Evolutionary conservation across 2,888 invertebrate genomes (phyloP).

Genomic region (Cataglyphis altisquamis): DNA sequence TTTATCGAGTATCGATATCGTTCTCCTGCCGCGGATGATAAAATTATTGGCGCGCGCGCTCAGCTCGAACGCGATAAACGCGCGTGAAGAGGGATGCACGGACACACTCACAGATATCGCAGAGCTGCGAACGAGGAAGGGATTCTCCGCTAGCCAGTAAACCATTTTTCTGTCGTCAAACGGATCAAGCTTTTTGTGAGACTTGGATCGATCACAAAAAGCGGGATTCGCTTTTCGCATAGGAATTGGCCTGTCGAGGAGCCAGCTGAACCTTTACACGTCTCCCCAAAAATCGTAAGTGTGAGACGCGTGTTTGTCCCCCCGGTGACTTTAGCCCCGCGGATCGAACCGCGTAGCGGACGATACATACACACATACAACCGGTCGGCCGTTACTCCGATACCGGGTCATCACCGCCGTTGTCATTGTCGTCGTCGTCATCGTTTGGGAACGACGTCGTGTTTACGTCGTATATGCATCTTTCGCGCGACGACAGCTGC

Average conservation of each 20-base stretch:
- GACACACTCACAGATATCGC: conserved; percentile 57
- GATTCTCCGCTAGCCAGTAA: conserved; percentile 81
- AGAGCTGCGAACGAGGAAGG: conserved; percentile 77
- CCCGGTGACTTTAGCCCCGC: conserved; percentile 59
- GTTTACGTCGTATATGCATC: conserved; percentile 24
- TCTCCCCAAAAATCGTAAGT: conserved; percentile 75
- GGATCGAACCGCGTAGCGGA: conserved; percentile 61
- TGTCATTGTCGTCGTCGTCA: neutral
- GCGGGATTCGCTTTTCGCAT: conserved; percentile 86
- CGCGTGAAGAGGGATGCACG: neutral
- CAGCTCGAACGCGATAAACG: neutral
- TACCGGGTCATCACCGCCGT: conserved; percentile 1
- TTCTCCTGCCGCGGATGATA: neutral
- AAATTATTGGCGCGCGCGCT: neutral
- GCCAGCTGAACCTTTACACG: conserved; percentile 67
- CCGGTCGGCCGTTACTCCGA: conserved; percentile 60
- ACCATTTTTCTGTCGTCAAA: conserved; percentile 86
- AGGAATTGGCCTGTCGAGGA: conserved; percentile 83
- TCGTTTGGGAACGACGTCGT: neutral
- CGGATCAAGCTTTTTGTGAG: conserved; percentile 86
- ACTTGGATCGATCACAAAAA: conserved; percentile 86
- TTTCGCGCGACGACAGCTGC: conserved; percentile 31
- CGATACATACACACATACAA: conserved; percentile 58
- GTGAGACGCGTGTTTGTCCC: conserved; percentile 57
- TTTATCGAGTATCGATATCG: neutral